Conservation (phyloP, 1,140 invertebrate genomes). For the Pectinophora gossypiella region DNA sequence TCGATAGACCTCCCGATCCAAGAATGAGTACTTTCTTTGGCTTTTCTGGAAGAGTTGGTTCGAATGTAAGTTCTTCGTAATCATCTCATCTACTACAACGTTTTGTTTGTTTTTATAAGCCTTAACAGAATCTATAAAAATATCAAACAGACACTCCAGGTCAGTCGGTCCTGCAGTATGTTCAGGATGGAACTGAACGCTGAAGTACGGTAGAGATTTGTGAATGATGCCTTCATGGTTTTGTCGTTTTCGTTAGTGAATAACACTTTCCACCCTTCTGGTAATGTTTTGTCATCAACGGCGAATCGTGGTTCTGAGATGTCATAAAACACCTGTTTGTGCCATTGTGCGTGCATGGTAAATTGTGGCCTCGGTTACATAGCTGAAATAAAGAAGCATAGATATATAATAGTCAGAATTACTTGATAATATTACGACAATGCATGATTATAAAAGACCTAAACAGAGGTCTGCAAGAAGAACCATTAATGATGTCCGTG, state of each 20-base stretch:
- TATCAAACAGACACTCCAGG: slow-evolving; percentile 95
- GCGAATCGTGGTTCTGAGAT: slow-evolving; percentile 99
- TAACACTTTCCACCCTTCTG: slow-evolving; percentile 87
- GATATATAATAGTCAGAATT: too few species aligned
- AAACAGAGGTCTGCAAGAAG: too few species aligned
- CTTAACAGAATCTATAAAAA: slow-evolving; percentile 90
- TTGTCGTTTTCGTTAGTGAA: slow-evolving; percentile 94
- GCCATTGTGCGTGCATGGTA: slow-evolving; percentile 92
- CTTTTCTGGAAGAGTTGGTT: slow-evolving; percentile 47
- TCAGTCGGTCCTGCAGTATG: slow-evolving; percentile 97
- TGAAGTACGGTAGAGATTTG: slow-evolving; percentile 87
- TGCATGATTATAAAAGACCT: too few species aligned
- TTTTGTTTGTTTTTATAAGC: slow-evolving; percentile 36
- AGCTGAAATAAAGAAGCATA: slow-evolving; percentile 81
- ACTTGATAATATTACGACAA: too few species aligned
- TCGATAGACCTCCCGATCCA: slow-evolving; percentile 99
- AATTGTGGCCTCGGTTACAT: slow-evolving; percentile 99
- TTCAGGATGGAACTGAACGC: slow-evolving; percentile 99
- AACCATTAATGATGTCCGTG: too few species aligned
- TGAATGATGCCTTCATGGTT: slow-evolving; percentile 90
- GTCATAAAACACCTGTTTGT: slow-evolving; percentile 97
- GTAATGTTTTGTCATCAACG: slow-evolving; percentile 82
- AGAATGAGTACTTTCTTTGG: slow-evolving; percentile 95
- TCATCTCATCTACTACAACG: slow-evolving; percentile 66
- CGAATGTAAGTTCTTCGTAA: slow-evolving; percentile 70